A percentile compares a stretch with the other conserved stretches of the same genome.
Conservation (phyloP, 2,888 invertebrate genomes). For the Philhelius pedissequus region DNA sequence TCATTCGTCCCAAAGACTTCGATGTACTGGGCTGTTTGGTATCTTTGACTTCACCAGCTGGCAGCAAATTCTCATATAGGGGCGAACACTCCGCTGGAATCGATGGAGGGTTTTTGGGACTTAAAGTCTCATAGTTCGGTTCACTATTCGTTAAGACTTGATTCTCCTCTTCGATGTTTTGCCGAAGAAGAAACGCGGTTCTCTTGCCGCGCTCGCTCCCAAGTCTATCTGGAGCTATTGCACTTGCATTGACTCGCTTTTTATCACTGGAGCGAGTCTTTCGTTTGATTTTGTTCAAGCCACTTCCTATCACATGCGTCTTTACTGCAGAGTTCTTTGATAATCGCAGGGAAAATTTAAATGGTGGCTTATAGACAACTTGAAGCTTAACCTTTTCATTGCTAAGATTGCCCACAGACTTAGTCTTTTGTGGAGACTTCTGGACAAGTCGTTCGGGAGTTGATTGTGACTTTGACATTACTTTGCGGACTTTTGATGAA, state of each 20-base stretch:
- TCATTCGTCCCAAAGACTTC: constrained; percentile 71
- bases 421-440: constrained; percentile 83
- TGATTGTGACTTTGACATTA: constrained; percentile 90
- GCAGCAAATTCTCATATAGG: constrained; percentile 71
- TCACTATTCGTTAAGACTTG: constrained; percentile 76
- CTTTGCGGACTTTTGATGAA: constrained; percentile 77
- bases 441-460: constrained; percentile 87
- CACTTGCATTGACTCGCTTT: constrained; percentile 69
- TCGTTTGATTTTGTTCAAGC: constrained; percentile 74
- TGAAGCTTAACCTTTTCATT: constrained; percentile 88
- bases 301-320: constrained; percentile 76
- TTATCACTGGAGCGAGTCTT: constrained; percentile 70
- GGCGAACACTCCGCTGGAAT: constrained; percentile 70
- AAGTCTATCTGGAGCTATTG: constrained; percentile 64
- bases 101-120: constrained; percentile 70
- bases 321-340: constrained; percentile 78
- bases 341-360: constrained; percentile 90
- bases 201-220: constrained; percentile 73
- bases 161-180: constrained; percentile 75
- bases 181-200: constrained; percentile 75
- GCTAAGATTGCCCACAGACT: constrained; percentile 85
- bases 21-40: constrained; percentile 60
- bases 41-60: constrained; percentile 50
- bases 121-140: constrained; percentile 78
- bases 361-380: constrained; percentile 92